Conservation (phyloP, 1,140 invertebrate species). For the Asobara japonica region DNA sequence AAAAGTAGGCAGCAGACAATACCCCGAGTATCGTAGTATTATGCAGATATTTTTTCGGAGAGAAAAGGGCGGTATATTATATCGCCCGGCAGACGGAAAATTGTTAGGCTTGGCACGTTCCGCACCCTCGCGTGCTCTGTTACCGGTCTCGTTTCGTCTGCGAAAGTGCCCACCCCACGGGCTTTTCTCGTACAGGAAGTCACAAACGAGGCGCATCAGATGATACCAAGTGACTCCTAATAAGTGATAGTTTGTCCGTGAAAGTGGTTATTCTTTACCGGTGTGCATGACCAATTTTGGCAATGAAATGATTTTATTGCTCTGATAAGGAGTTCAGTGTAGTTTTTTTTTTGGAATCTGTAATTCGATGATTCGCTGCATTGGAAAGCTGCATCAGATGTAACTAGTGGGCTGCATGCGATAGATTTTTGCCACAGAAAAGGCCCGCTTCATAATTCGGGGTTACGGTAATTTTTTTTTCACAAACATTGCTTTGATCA, state of each 20-base stretch:
- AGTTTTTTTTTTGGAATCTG: too few relatives aligned
- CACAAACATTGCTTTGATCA: too few relatives aligned
- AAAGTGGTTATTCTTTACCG: background rate
- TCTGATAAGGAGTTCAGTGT: too few relatives aligned
- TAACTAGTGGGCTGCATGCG: too few relatives aligned
- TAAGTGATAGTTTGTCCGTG: slow-evolving; percentile 7
- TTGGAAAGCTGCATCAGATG: too few relatives aligned
- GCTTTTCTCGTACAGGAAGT: background rate
- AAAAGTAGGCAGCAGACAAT: slow-evolving; percentile 29
- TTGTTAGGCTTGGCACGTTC: slow-evolving; percentile 41
- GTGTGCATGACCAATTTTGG: too few relatives aligned
- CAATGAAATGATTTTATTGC: too few relatives aligned
- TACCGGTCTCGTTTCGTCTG: slow-evolving; percentile 25
- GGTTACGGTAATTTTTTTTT: too few relatives aligned
- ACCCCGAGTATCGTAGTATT: slow-evolving; percentile 34
- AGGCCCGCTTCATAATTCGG: too few relatives aligned
- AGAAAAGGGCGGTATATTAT: slow-evolving; percentile 32
- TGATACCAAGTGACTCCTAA: slow-evolving; percentile 8
- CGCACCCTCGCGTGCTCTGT: slow-evolving; percentile 5
- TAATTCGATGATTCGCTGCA: too few relatives aligned
- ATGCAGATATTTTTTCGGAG: slow-evolving; percentile 36
- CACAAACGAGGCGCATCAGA: background rate
- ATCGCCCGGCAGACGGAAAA: slow-evolving; percentile 24
- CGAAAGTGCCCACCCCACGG: background rate
- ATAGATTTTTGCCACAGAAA: too few relatives aligned